Base-by-base conservation (phyloP, 2,888 invertebrate genomes). In the Acanthosepion lycidas region DNA sequence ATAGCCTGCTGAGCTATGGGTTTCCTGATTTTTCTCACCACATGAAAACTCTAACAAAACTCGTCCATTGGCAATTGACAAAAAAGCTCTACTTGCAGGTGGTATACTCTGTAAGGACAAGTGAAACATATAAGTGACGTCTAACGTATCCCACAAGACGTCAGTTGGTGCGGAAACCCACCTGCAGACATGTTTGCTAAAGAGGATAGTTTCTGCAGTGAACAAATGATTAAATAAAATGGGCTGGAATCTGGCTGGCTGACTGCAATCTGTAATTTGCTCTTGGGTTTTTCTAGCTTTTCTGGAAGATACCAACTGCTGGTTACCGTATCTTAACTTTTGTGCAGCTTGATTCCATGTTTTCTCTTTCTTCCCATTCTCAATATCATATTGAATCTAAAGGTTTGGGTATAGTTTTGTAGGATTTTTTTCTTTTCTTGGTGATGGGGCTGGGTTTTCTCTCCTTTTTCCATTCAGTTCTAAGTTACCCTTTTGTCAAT, bases 121-220 rank as follows among this genome's bases (percentile, higher is more conserved):
- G 78, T 4, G 33, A n/a, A 78, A n/a, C n/a, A 9, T 78, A 78
- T 33, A 78, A n/a, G 78, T 78, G 78, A 78, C 33, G 78, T n/a
- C 78, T 78, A 78, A 78, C 78, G 23, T 78, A 33, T 33, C n/a
- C 78, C n/a, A 33, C n/a, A 78, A 78, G 78, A 78, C 33, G 78
- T 78, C n/a, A 78, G n/a, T 78, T 78, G 78, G 78, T 78, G 78
- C n/a, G n/a, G 78, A 78, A 78, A n/a, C n/a, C n/a, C 78, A 78
- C 78, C 78, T 78, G 78, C 78, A 78, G 78, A 33, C n/a, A 78
- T 33, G 33, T 78, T 78, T 78, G 78, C n/a, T 8, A 78, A n/a
- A 78, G 78, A 78, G 78, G 78, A 78, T 78, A 78, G n/a, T 78
- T 78, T 78, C 78, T 78, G 28, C 15, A n/a, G 78, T 28, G 33